phyloP scores from a whole-genome alignment of 2,888 invertebrate genomes.

The Drosophila subquinaria region DNA sequence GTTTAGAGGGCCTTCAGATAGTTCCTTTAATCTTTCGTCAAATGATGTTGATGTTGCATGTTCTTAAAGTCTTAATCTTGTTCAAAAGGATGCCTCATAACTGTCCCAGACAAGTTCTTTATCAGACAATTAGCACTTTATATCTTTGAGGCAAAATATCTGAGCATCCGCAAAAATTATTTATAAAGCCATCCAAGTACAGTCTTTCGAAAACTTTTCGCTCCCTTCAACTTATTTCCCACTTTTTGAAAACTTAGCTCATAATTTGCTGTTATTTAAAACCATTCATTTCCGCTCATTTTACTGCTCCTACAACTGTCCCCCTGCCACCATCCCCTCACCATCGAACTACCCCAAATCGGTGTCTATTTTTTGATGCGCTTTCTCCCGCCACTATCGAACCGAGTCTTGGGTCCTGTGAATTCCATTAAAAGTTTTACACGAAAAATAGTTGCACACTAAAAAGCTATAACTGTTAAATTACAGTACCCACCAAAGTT shows the following conservation, averaged over 20 bases:
- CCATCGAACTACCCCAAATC: constrained; percentile 24
- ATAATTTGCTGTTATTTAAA: constrained; percentile 82
- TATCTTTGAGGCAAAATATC: constrained; percentile 45
- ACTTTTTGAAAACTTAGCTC: constrained; percentile 69
- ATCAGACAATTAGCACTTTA: constrained; percentile 66
- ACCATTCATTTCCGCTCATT: constrained; percentile 82
- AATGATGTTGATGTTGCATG: background rate
- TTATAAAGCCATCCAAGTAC: constrained; percentile 73
- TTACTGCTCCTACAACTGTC: constrained; percentile 62
- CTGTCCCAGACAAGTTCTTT: constrained; percentile 27
- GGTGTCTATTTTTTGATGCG: constrained; percentile 80
- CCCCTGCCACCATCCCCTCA: background rate
- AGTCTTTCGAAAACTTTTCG: constrained; percentile 65
- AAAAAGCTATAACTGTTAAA: constrained; percentile 81
- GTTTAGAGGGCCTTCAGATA: background rate
- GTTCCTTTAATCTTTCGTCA: background rate
- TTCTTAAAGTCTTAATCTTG: constrained; percentile 5
- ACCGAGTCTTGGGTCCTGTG: constrained; percentile 66
- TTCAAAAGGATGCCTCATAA: constrained; percentile 14
- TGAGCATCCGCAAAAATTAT: constrained; percentile 71
- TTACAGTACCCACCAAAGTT: constrained; percentile 78
- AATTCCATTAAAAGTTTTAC: constrained; percentile 83
- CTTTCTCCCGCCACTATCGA: constrained; percentile 68
- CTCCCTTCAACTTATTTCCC: constrained; percentile 50
- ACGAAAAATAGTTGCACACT: constrained; percentile 81